Base-by-base conservation (phyloP, 2,888 invertebrate species). In the Chromoteleia sp. region DNA sequence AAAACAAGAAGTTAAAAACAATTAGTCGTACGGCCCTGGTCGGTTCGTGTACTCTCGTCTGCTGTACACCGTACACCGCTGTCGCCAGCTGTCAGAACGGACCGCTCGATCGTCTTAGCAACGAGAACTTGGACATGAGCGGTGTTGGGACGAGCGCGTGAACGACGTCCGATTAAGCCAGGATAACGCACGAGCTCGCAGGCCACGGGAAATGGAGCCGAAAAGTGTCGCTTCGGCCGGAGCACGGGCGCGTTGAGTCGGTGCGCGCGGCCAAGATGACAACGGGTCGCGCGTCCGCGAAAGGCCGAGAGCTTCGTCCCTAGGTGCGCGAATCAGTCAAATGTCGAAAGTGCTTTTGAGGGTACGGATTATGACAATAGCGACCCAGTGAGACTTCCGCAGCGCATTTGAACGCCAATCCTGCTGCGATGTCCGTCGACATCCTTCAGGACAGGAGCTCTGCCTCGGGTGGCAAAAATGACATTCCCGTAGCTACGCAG, bases 401-500 rank as follows among this genome's bases (percentile, higher is more conserved):
- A 19, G 14, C 45, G 67, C 43, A 75, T 58, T 80, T 70, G 15
- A 21, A 70, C 61, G 50, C 52, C 39, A 21, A 36, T 48, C 41
- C 68, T 29, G 70, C 65, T 21, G 70, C 74, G 67, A 81, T 81
- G 81, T 79, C 81, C 48, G 45, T 79, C 61, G 81, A 83, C 50
- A 43, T 77, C 70, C 74, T 80, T n/a, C 79, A 76, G 54, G 81
- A 81, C 77, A 76, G 74, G 41, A 83, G 63, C 68, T 75, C 65
- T 45, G 81, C 83, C 84, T 85, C 87, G 50, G 87, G 87, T 70
- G 87, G 85, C 82, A 89, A 87, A 80, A 87, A 84, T 76, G 86
- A 89, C 65, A 65, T 81, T 86, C 56, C 87, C 85, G 59, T 83
- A 84, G 12, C 43, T 85, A 36, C 88, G 86, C 56, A 88, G 88